These are phyloP conservation scores for Drosophila ohnishii DNA, from an alignment of 1,140 invertebrate genomes.

Conservation along the genomic window DNA sequence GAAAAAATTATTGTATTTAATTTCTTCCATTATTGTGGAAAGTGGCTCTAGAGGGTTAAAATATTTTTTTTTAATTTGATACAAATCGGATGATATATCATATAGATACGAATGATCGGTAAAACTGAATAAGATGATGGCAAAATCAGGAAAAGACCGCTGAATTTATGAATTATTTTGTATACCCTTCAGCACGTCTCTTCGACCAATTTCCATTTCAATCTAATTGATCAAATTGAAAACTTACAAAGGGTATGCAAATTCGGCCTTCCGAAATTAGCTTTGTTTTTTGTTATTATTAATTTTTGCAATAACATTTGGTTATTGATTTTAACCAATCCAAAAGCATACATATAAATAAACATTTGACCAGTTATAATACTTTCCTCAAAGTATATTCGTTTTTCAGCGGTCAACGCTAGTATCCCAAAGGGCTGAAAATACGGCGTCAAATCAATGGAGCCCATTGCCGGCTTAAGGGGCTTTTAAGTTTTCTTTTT, in stretches of 20 bases:
- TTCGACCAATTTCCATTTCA: not conserved
- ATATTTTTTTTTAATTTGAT: no score
- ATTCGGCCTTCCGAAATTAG: not conserved
- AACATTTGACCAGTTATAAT: not conserved
- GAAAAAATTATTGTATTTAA: no score
- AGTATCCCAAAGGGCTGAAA: not conserved
- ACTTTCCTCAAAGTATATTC: not conserved
- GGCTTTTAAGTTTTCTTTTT: slow-evolving; percentile 7
- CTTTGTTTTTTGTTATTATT: not conserved
- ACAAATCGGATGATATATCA: no score
- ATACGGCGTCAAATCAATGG: slow-evolving; percentile 5
- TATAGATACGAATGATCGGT: no score
- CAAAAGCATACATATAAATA: not conserved
- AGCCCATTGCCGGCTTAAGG: slow-evolving; percentile 4
- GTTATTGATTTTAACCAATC: not conserved
- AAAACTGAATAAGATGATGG: no score
- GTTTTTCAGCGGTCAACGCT: not conserved
- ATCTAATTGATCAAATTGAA: not conserved
- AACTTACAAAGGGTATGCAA: not conserved
- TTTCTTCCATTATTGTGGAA: no score
- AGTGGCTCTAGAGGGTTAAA: no score
- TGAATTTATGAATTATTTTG: no score
- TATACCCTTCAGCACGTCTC: no score
- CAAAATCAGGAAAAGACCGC: no score
- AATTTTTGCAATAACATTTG: not conserved